phyloP scores from a whole-genome alignment of 2,888 invertebrate species.

The Tenodera sinensis region DNA sequence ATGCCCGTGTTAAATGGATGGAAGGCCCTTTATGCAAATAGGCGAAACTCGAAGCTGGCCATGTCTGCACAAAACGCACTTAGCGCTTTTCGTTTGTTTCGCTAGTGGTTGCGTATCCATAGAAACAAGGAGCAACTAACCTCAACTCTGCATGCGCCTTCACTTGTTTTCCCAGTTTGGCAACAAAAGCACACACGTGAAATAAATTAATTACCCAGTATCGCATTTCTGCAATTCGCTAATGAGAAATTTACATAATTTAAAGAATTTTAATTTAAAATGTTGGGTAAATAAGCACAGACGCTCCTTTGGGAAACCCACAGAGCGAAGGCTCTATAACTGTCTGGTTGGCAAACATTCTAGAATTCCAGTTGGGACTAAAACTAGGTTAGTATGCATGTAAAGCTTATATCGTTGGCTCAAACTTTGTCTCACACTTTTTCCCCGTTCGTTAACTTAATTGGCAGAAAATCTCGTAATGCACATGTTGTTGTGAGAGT shows the following conservation, averaged over 20 bases:
- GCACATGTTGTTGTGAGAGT: too few relatives aligned
- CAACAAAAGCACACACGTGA: neutral
- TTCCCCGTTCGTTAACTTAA: too few relatives aligned
- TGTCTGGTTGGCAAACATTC: neutral
- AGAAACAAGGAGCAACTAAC: neutral
- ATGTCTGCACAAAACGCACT: neutral
- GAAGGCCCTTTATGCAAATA: neutral
- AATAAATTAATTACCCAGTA: neutral
- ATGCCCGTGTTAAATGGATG: neutral
- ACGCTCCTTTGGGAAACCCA: neutral
- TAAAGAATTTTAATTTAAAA: neutral
- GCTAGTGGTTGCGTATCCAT: neutral
- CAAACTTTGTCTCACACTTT: too few relatives aligned
- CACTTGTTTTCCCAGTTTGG: neutral
- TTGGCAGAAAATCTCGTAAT: too few relatives aligned
- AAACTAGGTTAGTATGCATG: too few relatives aligned
- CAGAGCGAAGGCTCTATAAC: neutral
- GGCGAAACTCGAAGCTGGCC: neutral
- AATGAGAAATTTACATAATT: neutral
- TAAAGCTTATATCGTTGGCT: too few relatives aligned
- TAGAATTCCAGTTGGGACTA: too few relatives aligned
- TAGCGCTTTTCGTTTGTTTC: neutral
- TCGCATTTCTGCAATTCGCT: neutral
- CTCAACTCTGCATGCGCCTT: neutral
- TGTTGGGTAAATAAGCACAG: neutral